Evolutionary conservation across 2,888 invertebrate species (phyloP).

Genomic region (Cyclophora albipunctata): DNA sequence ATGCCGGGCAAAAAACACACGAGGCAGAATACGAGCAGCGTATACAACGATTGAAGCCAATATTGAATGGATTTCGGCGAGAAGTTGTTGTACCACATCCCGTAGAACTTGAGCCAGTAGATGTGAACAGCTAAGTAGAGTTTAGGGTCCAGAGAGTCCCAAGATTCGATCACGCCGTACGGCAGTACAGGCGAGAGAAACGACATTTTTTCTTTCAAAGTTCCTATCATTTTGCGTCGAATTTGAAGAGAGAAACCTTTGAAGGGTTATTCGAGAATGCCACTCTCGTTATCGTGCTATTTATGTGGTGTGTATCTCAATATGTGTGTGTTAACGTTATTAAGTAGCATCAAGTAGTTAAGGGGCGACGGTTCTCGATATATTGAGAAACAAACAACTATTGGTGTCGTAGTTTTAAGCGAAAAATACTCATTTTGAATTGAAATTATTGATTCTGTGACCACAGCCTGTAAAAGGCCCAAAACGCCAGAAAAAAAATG

Average conservation of each 20-base stretch:
- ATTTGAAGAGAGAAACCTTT: slow-evolving; percentile 29
- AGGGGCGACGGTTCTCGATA: slow-evolving; percentile 31
- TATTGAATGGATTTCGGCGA: slow-evolving; percentile 39
- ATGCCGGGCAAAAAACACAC: slow-evolving; percentile 69
- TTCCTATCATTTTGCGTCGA: slow-evolving; percentile 25
- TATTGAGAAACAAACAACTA: no score
- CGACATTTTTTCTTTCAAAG: slow-evolving; percentile 37
- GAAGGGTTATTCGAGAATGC: slow-evolving; percentile 43
- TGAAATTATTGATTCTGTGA: no score
- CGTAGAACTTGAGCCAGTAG: slow-evolving; percentile 70
- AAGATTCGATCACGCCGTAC: slow-evolving; percentile 54
- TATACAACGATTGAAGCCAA: slow-evolving; percentile 56
- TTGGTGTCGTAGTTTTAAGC: no score
- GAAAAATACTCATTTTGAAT: no score
- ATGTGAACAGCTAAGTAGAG: slow-evolving; percentile 64
- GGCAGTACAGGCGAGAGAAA: slow-evolving; percentile 43
- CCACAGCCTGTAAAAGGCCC: no score
- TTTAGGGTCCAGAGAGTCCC: slow-evolving; percentile 59
- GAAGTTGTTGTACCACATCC: slow-evolving; percentile 62
- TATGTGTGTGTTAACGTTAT: slow-evolving; percentile 35
- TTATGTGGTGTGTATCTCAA: slow-evolving; percentile 22
- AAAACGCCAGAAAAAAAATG: no score
- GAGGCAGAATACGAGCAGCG: slow-evolving; percentile 52
- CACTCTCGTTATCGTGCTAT: slow-evolving; percentile 36
- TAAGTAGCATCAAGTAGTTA: slow-evolving; percentile 45